Base-by-base conservation (phyloP, 1,140 invertebrate species). In the Brachionus rubens region DNA sequence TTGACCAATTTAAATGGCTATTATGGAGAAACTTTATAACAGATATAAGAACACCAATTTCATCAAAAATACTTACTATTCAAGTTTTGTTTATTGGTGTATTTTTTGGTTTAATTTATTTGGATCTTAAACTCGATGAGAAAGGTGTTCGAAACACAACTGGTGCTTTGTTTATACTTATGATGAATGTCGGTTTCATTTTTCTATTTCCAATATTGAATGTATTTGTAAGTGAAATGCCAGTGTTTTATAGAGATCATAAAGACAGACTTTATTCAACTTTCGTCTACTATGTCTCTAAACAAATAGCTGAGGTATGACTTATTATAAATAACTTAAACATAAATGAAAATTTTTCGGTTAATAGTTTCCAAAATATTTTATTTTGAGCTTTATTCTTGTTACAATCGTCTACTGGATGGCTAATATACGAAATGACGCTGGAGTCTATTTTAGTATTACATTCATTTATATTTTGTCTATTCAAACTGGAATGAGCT, bases 221-320 rank as follows among this genome's bases (percentile, higher is more conserved):
- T 78, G 80, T 70, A 1, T 81, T 82, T 79, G 76, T 78, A 24
- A 16, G n/a, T 9, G 78, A 81, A 80, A 87, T 91, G 70, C 91
- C 91, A 0, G 82, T 93, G n/a, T 90, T 93, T 79, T 82, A 90
- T 40, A 83, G 91, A 52, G 92, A 94, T 82, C 88, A 91, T 78
- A 87, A 89, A 76, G 89, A 89, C 24, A 91, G 91, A 24, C 82
- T 92, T 50, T 93, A 92, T 81, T 83, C 88, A 0, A 87, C 89
- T 1, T 87, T 88, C 5, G 84, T 89, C 7, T 93, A 92, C 81
- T 93, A 93, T 79, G 65, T 90, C 21, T 56, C 72, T 3, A 54
- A 54, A 59, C 26, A 47, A 28, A 40, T 75, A 16, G 40, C 46
- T 6, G 72, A 75, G 26, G 65, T 68, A 48, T 14, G 1, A 48